Base-by-base conservation (phyloP, 1,140 invertebrate genomes). In the Anadara kagoshimensis region DNA sequence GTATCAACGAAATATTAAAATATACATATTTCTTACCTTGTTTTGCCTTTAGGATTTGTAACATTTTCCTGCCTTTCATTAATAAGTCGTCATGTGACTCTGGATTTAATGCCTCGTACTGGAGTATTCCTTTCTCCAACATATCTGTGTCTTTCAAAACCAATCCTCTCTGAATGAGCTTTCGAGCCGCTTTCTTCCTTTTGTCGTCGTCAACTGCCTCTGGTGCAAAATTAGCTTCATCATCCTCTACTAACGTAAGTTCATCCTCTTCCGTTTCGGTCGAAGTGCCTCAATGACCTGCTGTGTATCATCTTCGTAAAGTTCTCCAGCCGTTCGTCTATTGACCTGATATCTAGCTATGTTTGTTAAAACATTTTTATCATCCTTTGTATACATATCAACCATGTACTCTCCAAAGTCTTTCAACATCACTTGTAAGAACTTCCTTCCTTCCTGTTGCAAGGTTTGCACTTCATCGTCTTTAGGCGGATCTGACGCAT, bases 361-460 rank as follows among this genome's bases (percentile, higher is more conserved):
- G 16, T 81, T 78, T 53, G 47, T 66, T 10, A 76, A 22, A 24
- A 76, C 49, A 5, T 69, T 75, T 41, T 77, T 79, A 24, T 76
- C 78, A 41, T 80, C 76, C 54, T 75, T 72, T 36, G 81, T 76
- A 57, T 83, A 87, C 12, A 87, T 65, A 71, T 85, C 82, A 66
- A 87, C 67, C 72, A 85, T 79, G 56, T 87, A 87, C 24, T 87
- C 85, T 22, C 86, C 86, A 61, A 84, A 85, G 22, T 86, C 80
- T 22, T 80, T 79, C 22, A 86, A 67, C 49, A 75, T 72, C 36
- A 85, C 78, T 4, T 63, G 70, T 61, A 85, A 76, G 20, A 83
- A 57, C 20, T 79, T 73, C 53, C 81, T 71, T 12, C 79, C 82
- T 44, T 84, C 84, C 45, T 81, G 59, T 16, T 79, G 63, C 54